Evolutionary conservation across 2,888 invertebrate genomes (phyloP).

Genomic region (Trachelus tabidus): DNA sequence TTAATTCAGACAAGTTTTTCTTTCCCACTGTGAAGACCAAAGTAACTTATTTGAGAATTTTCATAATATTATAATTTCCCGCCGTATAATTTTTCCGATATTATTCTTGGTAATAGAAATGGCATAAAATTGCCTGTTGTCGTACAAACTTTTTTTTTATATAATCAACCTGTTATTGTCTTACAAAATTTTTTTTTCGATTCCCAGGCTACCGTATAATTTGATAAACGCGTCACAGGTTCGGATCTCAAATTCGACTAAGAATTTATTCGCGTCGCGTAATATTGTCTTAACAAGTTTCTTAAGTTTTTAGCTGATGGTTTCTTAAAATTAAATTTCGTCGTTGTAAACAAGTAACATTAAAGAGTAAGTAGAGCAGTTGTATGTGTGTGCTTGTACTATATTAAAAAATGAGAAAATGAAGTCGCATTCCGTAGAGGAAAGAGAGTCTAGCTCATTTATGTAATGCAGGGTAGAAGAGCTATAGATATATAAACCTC

Average conservation of each 20-base stretch:
- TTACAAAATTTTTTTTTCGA: no score
- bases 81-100: background rate
- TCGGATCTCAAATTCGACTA: background rate
- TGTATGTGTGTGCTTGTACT: background rate
- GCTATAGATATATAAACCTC: background rate
- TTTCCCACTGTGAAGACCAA: background rate
- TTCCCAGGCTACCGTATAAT: background rate
- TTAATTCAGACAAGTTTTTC: background rate
- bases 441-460: slow-evolving; percentile 16
- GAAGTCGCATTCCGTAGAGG: slow-evolving; percentile 16
- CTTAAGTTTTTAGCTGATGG: background rate
- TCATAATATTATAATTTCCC: background rate
- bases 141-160: background rate
- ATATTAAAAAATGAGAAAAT: slow-evolving; percentile 27
- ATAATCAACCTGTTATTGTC: background rate
- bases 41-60: background rate
- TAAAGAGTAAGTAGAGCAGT: background rate
- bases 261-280: background rate
- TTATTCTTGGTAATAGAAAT: background rate
- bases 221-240: background rate
- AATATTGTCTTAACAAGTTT: background rate
- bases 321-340: background rate
- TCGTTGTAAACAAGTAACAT: background rate
- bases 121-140: background rate
- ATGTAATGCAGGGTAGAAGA: slow-evolving; percentile 16